Conservation (phyloP, 1,140 invertebrate genomes). For the Pogonognathellus flavescens region DNA sequence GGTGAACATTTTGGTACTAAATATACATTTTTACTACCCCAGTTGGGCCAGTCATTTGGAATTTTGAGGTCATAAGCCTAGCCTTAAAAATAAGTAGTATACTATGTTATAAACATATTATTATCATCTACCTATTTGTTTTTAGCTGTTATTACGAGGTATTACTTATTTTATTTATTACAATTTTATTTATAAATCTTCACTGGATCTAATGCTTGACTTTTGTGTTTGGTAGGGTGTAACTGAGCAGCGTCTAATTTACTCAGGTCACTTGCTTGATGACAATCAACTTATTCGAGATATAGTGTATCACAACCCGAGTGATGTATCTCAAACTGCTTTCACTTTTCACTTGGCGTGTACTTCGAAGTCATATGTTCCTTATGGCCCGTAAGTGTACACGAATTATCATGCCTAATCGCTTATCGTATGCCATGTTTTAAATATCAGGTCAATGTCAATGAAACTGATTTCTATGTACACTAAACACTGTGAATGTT, state of each 20-base stretch:
- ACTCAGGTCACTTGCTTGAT: slow-evolving; percentile 65
- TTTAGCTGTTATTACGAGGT: too few species aligned
- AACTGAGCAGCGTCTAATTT: slow-evolving; percentile 63
- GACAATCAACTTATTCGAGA: slow-evolving; percentile 62
- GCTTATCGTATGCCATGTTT: too few species aligned
- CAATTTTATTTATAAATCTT: neutral
- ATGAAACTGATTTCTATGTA: neutral
- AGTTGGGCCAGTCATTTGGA: too few species aligned
- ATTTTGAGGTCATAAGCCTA: too few species aligned
- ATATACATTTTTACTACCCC: too few species aligned
- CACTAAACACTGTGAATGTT: too few species aligned
- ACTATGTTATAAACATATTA: too few species aligned
- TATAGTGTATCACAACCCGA: slow-evolving; percentile 50
- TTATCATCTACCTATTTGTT: too few species aligned
- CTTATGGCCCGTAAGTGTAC: slow-evolving; percentile 23
- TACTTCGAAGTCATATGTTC: slow-evolving; percentile 38
- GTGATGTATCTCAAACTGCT: slow-evolving; percentile 44
- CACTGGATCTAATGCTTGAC: neutral
- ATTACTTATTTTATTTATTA: too few species aligned
- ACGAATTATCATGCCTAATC: neutral
- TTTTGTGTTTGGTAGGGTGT: slow-evolving; percentile 58
- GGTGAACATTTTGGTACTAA: too few species aligned
- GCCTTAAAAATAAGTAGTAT: too few species aligned
- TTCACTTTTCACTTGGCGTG: slow-evolving; percentile 64
- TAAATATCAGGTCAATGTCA: too few species aligned